Evolutionary conservation across 1,140 invertebrate species (phyloP), one percentile per base, ranked within the genome.

Genomic region (Drosophila orena): DNA sequence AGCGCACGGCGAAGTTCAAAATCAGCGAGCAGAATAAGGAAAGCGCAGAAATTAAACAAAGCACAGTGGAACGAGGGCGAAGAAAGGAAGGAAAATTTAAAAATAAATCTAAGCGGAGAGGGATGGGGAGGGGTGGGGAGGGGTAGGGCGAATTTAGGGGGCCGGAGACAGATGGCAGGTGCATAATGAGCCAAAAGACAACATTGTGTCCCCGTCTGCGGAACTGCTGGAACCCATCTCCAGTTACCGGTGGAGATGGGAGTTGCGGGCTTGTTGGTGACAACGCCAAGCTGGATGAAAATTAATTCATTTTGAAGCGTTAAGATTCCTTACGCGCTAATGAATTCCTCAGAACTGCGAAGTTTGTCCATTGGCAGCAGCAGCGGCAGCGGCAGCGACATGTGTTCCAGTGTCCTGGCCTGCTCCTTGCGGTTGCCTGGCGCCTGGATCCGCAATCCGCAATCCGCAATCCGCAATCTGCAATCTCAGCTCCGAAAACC

Each of bases 281-380:
- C 83, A 74, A 73, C 76, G 79, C 56, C 83, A 89, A 89, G 89
- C 76, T 79, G 84, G 76, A 89, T 88, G 76, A 83, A 79, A 88
- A 88, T 88, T 88, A 88, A 88, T 88, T 89, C 83, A 84, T 89
- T 88, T 89, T 89, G 79, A 89, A 89, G 83, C 83, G 83, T 83
- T 88, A 86, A 88, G 75, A 83, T 86, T 88, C 83, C 73, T 89
- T 71, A 79, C 84, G 84, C 84, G 83, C 83, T 88, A 88, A 88
- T 88, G 84, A 88, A 76, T 89, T 89, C 54, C 14, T 15, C 30
- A 15, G 10, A 15, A 2, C 14, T 15, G 2, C n/a, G 40, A 53
- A 71, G 44, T 58, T 62, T 22, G 47, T 44, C 59, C 72, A 58
- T 8, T 17, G 6, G 8, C 7, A 15, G 61, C 10, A 8, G 42